Percentiles rank a stretch among this genome's conserved stretches.
phyloP scores from a whole-genome alignment of 2,113 vertebrate species.

The Lepidothrix coronata region DNA sequence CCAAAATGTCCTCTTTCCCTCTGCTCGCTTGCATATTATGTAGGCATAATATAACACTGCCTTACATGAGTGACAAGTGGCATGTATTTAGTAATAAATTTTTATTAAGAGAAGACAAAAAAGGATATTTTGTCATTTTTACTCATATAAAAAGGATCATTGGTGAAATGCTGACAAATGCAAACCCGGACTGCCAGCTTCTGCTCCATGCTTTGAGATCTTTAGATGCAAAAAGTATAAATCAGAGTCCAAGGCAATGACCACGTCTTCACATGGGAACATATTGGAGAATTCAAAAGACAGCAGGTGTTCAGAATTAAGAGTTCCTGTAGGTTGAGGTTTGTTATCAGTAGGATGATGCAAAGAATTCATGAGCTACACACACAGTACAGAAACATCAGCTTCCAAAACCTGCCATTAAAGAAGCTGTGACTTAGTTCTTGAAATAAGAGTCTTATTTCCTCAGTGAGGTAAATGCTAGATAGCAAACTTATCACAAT shows the following conservation, averaged over 20 bases:
- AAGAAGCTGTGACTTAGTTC: not conserved
- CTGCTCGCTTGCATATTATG: not conserved
- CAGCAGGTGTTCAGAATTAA: not conserved
- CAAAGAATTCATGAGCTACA: not conserved
- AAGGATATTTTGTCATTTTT: not conserved
- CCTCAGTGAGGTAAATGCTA: not conserved
- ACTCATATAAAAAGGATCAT: not conserved
- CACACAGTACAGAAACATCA: not conserved
- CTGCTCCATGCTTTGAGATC: not conserved
- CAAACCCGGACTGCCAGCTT: accelerated
- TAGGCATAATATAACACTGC: not conserved
- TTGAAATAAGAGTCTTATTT: not conserved
- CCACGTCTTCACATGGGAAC: not conserved
- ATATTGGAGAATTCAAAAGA: not conserved
- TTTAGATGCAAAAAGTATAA: not conserved
- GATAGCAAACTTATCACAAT: not conserved
- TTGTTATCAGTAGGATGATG: not conserved
- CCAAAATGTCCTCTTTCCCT: not conserved
- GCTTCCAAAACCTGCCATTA: not conserved
- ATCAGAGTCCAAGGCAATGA: not conserved
- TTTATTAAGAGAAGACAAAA: not conserved
- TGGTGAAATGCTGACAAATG: not conserved
- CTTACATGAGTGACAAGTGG: not conserved
- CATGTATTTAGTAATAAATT: accelerated
- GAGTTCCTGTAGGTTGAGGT: not conserved